Base-by-base conservation (phyloP, 2,113 vertebrate species). In the Reinhardtius hippoglossoides region DNA sequence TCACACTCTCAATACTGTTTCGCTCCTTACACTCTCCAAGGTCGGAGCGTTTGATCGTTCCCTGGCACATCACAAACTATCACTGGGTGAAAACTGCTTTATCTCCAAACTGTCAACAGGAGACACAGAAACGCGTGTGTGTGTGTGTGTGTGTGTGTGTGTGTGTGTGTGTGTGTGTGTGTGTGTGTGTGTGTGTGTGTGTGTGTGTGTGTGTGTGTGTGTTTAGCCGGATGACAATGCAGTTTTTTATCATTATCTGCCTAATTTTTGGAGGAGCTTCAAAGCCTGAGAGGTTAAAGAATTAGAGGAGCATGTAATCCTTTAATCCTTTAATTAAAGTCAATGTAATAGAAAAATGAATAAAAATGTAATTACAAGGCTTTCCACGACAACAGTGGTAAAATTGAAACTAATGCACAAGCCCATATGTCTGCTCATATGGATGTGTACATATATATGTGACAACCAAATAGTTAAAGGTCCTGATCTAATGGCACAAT, bases 321-420 rank as follows among this genome's bases (percentile, higher is more conserved):
- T 86, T 80, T 91, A 89, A 92, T 81, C 86, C 83, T 78, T 88
- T 90, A 91, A 90, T 92, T 91, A 89, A 86, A 89, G 87, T 82
- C 79, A 84, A 82, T 88, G 81, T 79, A 65, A 69, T 60, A 72
- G 61, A n/a, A 78, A 88, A 86, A 82, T 61, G 40, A 79, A 66
- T 48, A 83, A 82, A 81, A 83, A 24, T 71, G 48, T 52, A 62
- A 74, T 80, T 79, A 72, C 48, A 31, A 31, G 31, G 31, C 31
- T 31, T 31, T 31, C 31, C 31, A 23, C 12, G 1, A 72, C 54
- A 63, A 60, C 31, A 59, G 50, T 27, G 27, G 67, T 64, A 44
- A 24, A 62, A 61, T 58, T 42, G 55, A 3, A 20, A 40, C 23
- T 35, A 59, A 63, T 63, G 23, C 20, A 71, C 35, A 56, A 69